These are phyloP conservation scores for Pseudomyrmex flavicornis DNA, from an alignment of 1,140 invertebrate genomes.

Conservation along the genomic window DNA sequence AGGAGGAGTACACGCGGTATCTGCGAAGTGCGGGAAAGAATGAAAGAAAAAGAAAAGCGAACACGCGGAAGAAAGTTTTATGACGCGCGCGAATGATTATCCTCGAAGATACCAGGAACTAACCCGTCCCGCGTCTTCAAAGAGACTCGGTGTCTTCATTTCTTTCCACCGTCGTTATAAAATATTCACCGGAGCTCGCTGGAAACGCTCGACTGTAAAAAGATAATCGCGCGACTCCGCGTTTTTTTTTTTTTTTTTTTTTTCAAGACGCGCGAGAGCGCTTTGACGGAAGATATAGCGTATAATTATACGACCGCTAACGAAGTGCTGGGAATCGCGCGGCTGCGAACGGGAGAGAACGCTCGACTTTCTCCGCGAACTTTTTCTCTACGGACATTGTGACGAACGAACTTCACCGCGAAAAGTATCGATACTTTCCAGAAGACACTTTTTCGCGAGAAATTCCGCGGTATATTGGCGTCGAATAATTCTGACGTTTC, in stretches of 20 bases:
- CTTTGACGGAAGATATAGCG: slow-evolving; percentile 19
- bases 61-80: slow-evolving; percentile 56
- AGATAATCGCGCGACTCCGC: too few species aligned
- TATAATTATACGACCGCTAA: slow-evolving; percentile 35
- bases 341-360: background rate
- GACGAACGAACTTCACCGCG: background rate
- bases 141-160: background rate
- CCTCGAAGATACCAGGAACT: slow-evolving; percentile 41
- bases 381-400: background rate
- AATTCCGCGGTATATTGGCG: background rate
- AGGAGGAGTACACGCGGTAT: background rate
- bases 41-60: background rate
- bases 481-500: background rate
- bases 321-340: slow-evolving; percentile 19
- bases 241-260: background rate
- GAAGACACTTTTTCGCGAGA: background rate
- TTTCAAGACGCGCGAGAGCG: background rate
- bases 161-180: slow-evolving; percentile 20
- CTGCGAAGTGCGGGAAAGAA: background rate
- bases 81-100: slow-evolving; percentile 56
- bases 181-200: slow-evolving; percentile 52
- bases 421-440: slow-evolving; percentile 5
- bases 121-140: slow-evolving; percentile 29
- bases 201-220: too few species aligned
- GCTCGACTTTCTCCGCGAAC: background rate